phyloP scores from a whole-genome alignment of 2,888 invertebrate genomes.

The Lottia scabra region DNA sequence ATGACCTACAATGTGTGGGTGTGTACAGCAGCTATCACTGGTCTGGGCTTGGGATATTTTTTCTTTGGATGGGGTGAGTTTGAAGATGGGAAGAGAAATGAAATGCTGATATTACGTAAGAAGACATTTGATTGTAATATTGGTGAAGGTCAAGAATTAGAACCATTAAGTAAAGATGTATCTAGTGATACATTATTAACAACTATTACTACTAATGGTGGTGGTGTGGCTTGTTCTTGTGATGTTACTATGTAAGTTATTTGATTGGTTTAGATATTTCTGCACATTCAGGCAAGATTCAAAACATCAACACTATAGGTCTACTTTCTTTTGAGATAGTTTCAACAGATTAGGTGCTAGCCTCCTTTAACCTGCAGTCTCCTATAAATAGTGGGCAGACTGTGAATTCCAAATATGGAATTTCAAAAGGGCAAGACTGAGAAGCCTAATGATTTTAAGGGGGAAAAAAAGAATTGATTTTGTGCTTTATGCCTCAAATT shows the following conservation, averaged over 20 bases:
- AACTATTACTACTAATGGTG: background rate
- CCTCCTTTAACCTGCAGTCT: too few species aligned
- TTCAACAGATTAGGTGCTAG: too few species aligned
- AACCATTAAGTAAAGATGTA: background rate
- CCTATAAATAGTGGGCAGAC: too few species aligned
- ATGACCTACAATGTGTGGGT: slow-evolving; percentile 49
- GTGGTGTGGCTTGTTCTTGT: background rate
- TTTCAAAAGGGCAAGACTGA: too few species aligned
- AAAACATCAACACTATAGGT: too few species aligned
- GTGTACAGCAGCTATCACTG: slow-evolving; percentile 33
- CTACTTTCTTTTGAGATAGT: too few species aligned
- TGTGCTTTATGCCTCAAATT: too few species aligned
- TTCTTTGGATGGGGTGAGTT: slow-evolving; percentile 24
- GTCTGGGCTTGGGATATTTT: slow-evolving; percentile 30
- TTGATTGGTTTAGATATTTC: too few species aligned
- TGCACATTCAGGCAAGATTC: too few species aligned
- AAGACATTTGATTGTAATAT: background rate
- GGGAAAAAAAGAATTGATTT: too few species aligned
- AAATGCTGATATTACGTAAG: background rate
- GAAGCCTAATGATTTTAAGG: too few species aligned
- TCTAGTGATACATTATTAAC: background rate
- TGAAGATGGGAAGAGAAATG: background rate
- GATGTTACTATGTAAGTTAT: background rate
- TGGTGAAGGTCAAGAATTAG: background rate
- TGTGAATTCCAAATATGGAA: too few species aligned